Percentiles rank a stretch among this genome's conserved stretches.
Evolutionary conservation across 2,113 vertebrate species (phyloP).

Genomic region (Oreotrochilus melanogaster): DNA sequence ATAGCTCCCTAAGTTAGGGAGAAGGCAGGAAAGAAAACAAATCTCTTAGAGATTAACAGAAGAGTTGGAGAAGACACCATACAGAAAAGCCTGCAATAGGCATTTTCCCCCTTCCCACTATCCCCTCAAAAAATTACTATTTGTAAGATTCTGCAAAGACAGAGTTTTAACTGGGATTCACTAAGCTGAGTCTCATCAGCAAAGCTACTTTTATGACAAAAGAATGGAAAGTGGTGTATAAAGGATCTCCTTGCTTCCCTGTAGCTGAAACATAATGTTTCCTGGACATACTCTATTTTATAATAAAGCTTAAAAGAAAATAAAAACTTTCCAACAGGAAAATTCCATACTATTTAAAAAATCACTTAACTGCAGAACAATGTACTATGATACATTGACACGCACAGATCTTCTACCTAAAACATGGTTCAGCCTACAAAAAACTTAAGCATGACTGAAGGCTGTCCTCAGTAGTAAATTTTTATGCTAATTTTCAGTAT

Average conservation of each 20-base stretch:
- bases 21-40: conserved; percentile 44
- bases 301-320: background rate
- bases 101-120: background rate
- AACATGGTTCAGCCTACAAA: background rate
- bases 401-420: background rate
- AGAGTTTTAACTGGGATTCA: background rate
- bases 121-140: background rate
- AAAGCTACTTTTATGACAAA: background rate
- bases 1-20: conserved; percentile 20
- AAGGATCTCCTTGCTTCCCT: background rate
- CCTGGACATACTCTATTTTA: background rate
- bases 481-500: background rate
- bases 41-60: background rate
- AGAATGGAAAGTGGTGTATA: background rate
- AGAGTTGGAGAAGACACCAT: background rate
- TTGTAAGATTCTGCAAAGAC: background rate
- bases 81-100: background rate
- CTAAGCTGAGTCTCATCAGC: background rate
- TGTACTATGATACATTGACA: rapidly evolving
- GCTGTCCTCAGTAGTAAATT: background rate
- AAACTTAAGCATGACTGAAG: background rate
- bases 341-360: background rate
- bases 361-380: background rate
- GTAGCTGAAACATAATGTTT: background rate
- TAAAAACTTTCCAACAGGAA: background rate